These are phyloP conservation scores for Etia nguti DNA, from an alignment of 2,113 vertebrate species.

Conservation along the genomic window DNA sequence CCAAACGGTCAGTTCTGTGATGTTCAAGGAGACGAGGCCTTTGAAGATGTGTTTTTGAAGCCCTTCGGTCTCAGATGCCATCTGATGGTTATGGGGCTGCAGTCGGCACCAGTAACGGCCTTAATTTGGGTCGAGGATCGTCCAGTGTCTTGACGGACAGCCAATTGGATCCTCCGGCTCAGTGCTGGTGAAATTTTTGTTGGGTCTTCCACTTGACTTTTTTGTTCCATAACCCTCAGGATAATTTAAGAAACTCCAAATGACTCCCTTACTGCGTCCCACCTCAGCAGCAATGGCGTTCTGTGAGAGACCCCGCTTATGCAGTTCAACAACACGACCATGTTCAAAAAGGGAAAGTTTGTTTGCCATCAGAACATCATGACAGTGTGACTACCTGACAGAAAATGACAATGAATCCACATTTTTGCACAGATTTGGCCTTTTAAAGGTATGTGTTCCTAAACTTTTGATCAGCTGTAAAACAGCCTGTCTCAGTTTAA, in stretches of 20 bases:
- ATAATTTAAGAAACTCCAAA: not conserved
- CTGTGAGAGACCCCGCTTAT: not conserved
- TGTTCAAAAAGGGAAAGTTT: not conserved
- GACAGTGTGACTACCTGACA: not conserved
- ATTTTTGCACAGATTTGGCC: not conserved
- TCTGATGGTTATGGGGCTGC: not conserved
- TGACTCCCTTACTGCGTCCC: not conserved
- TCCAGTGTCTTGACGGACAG: not conserved
- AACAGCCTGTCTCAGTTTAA: not conserved
- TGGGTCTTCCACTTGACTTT: no score
- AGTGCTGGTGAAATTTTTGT: not conserved
- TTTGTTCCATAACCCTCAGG: not conserved
- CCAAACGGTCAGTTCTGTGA: no score
- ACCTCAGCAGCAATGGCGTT: not conserved
- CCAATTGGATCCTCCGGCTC: not conserved
- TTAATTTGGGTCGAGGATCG: not conserved
- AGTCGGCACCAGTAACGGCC: not conserved
- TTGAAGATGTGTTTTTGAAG: not conserved
- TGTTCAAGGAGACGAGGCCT: not conserved
- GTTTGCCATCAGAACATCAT: not conserved
- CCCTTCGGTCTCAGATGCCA: not conserved
- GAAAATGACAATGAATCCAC: not conserved
- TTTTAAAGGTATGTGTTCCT: not conserved
- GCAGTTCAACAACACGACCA: not conserved
- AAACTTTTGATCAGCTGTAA: fast-evolving